Conservation (phyloP, 2,113 vertebrate genomes). For the Gadus macrocephalus region DNA sequence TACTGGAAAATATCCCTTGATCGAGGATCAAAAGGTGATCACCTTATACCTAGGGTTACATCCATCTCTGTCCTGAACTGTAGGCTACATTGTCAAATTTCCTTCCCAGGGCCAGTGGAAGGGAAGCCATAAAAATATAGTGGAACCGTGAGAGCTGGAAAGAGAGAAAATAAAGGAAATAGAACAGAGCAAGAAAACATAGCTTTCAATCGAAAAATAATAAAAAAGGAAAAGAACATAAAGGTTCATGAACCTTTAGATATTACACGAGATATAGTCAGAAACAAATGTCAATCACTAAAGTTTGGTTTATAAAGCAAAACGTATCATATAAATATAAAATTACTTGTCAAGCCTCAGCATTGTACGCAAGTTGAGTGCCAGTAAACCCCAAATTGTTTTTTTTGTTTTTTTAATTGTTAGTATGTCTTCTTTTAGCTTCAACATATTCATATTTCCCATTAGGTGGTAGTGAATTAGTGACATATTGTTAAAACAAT, state of each 20-base stretch:
- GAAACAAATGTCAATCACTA: no score
- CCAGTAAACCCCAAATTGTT: neutral
- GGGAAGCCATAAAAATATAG: neutral
- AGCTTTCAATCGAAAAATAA: neutral
- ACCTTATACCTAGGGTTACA: slow-evolving; percentile 4
- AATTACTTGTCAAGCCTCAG: no score
- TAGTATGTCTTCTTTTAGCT: no score
- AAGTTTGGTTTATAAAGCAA: no score
- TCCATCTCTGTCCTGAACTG: slow-evolving; percentile 7
- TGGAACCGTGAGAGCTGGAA: neutral
- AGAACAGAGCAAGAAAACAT: neutral
- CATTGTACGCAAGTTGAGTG: no score
- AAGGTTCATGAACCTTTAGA: no score
- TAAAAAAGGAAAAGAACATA: neutral
- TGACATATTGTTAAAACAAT: no score
- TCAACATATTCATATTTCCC: no score
- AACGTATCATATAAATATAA: no score
- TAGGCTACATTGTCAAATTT: neutral
- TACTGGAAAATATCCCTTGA: neutral
- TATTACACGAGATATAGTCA: no score
- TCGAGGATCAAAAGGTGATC: neutral
- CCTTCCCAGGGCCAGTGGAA: slow-evolving; percentile 4
- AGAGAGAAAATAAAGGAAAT: neutral
- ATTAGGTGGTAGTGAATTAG: no score
- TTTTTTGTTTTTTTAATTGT: no score